Evolutionary conservation across 2,113 vertebrate genomes (phyloP), one percentile per base, ranked within the genome.

Genomic region (Macquaria ambigua): DNA sequence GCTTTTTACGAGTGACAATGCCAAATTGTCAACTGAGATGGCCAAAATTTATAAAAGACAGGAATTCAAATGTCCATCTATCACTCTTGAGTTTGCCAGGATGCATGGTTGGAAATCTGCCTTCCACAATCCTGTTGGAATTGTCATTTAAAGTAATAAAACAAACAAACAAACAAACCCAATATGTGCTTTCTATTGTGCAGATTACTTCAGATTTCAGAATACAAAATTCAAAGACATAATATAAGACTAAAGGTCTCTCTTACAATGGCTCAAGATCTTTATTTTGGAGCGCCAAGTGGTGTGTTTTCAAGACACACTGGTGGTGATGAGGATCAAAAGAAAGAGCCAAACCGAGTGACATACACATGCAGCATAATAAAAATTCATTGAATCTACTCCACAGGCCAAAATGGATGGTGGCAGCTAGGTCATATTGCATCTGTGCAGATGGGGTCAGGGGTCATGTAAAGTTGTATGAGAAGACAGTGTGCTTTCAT

Each of bases 371-470:
- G 81, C 85, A 84, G 88, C 77, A 95, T 96, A 97, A 99, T 99
- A 97, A 98, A 99, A 99, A 99, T 99, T 98, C 98, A 99, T 99
- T 96, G 98, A 97, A 97, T 98, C 97, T 97, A 96, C 96, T 96
- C 93, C 95, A 96, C 96, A 94, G 87, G 96, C 95, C 96, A 96
- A 97, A 97, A 97, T 97, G 92, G 96, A 97, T 97, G 97, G 97
- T 96, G 97, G 96, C 94, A 95, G 96, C 96, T 95, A 96, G 98
- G 98, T 98, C 97, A 98, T 97, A 97, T 96, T 98, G 97, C 95
- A 96, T 97, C 96, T 94, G 95, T 96, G 97, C 94, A 94, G 77
- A 84, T 86, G 89, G 95, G 97, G 97, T 98, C 96, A 94, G 88
- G 93, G 97, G 98, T 97, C 94, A 95, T 70, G 84, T 34, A 95